Percentiles rank a stretch among this genome's conserved stretches.
These are phyloP conservation scores for Temnothorax rugatulus DNA, from an alignment of 2,888 invertebrate species.

Conservation along the genomic window DNA sequence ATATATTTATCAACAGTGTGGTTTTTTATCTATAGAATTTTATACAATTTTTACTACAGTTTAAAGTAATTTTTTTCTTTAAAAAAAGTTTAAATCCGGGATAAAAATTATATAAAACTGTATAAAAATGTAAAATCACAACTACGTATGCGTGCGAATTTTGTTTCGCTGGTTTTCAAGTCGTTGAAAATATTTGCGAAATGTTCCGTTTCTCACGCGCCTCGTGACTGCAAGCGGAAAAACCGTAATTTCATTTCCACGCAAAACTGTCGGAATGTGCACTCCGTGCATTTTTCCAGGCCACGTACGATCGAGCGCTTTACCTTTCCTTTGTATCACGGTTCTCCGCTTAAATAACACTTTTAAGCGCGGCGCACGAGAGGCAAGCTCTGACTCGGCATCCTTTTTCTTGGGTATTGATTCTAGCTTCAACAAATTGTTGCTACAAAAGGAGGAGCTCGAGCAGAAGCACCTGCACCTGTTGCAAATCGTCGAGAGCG, in stretches of 20 bases:
- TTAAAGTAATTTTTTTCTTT: neutral
- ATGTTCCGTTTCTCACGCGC: neutral
- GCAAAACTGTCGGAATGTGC: conserved; percentile 6
- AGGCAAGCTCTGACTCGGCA: neutral
- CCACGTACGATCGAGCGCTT: conserved; percentile 8
- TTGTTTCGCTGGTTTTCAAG: neutral
- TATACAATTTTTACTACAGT: neutral
- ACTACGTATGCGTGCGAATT: neutral
- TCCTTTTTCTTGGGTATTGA: conserved; percentile 53
- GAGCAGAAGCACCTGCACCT: conserved; percentile 97
- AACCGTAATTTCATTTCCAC: conserved; percentile 28
- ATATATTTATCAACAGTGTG: too few species aligned
- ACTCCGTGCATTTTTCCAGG: conserved; percentile 24
- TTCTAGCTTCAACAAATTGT: conserved; percentile 94
- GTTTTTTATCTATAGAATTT: neutral
- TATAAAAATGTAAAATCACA: neutral
- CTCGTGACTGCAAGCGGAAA: neutral
- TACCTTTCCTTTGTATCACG: conserved; percentile 8
- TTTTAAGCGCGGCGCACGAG: conserved; percentile 8
- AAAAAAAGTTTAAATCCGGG: neutral
- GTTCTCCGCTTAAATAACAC: conserved; percentile 21
- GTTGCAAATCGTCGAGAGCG: conserved; percentile 95
- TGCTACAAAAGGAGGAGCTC: conserved; percentile 95
- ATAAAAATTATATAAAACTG: neutral
- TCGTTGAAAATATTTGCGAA: neutral